Base-by-base conservation (phyloP, 1,140 invertebrate species). In the Holotrichia oblita region DNA sequence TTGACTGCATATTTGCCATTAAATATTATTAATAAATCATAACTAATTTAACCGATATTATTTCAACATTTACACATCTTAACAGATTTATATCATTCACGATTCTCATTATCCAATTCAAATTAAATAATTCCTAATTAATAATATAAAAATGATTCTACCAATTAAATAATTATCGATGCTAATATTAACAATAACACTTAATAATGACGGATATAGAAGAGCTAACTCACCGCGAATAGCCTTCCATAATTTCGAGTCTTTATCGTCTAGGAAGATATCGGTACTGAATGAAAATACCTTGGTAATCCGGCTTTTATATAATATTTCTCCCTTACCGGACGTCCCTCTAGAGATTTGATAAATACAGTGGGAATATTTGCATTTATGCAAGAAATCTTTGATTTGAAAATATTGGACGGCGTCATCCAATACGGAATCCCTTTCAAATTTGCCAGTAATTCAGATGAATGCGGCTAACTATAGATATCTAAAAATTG, bases 361-460 rank as follows among this genome's bases (percentile, higher is more conserved):
- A 27, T 27, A 69, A 69, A 69, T 27, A 69, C 61, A 69, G 20
- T 10, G 61, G 27, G 22, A 69, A 69, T 69, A 69, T 69, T 69
- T 27, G 61, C 61, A 69, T 69, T 69, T 69, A 69, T 69, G 27
- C 61, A 69, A 69, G 27, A 20, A 69, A 69, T 69, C 61, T 69
- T 69, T 69, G 61, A 69, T 69, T 69, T 69, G 22, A 69, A 69
- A 69, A 69, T 27, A 22, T 24, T 69, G 61, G 61, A 69, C 61
- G 61, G 61, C 61, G 61, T 69, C 14, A 69, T 27, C 8, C 61
- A 69, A 34, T 69, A 69, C 27, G 6, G 61, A 0, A 27, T 20
- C n/a, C 8, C 61, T 6, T 69, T 69, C 22, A 34, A 17, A 61
- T 12, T 69, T 69, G 24, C 22, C 8, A 24, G 22, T 22, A 27